Percentiles rank a stretch among this genome's conserved stretches.
These are phyloP conservation scores for Podilymbus podiceps DNA, from an alignment of 2,113 vertebrate species.

Conservation along the genomic window DNA sequence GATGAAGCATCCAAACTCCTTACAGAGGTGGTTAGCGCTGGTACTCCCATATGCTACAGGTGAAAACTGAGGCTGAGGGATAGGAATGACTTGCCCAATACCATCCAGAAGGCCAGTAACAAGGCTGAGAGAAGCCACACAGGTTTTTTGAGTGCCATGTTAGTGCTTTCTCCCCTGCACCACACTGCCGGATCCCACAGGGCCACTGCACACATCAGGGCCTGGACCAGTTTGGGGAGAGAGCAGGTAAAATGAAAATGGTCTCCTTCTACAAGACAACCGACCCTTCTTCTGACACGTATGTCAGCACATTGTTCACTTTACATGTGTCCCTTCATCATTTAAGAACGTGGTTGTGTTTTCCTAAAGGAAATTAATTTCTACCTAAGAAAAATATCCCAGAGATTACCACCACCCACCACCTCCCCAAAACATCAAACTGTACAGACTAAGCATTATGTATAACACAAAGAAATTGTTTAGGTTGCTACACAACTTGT, in stretches of 20 bases:
- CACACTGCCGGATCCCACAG: background rate
- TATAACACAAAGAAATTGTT: background rate
- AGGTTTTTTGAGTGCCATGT: background rate
- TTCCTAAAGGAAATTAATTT: background rate
- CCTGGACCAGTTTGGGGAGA: background rate
- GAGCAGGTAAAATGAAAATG: background rate
- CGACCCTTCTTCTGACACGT: background rate
- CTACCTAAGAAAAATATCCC: background rate
- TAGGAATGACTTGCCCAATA: background rate
- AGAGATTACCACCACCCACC: background rate
- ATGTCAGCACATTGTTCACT: background rate
- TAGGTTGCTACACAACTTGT: background rate
- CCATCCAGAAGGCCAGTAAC: background rate
- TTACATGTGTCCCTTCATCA: background rate
- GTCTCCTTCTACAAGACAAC: background rate
- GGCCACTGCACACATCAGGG: background rate
- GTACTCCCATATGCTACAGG: accelerated
- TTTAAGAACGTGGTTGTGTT: background rate
- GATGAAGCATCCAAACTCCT: background rate
- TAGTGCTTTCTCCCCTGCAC: background rate
- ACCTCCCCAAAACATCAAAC: background rate
- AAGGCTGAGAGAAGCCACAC: background rate
- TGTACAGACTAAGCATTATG: background rate
- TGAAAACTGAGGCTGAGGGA: background rate
- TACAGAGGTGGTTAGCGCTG: background rate